A percentile compares a stretch with the other conserved stretches of the same genome.
phyloP scores from a whole-genome alignment of 2,888 invertebrate genomes.

The Stomorhina lunata region DNA sequence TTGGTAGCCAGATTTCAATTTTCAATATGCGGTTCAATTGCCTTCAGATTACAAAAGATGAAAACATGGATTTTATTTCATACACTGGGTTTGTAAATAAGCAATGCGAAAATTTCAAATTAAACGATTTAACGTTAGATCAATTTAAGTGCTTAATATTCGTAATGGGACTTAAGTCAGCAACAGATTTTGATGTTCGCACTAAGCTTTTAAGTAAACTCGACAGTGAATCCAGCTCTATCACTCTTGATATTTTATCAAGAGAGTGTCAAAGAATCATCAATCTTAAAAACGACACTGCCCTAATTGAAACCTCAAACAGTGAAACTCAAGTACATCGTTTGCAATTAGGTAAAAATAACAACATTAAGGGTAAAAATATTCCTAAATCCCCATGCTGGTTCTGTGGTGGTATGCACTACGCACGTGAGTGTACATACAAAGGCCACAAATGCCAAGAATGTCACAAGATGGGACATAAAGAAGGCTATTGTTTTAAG shows the following conservation, averaged over 20 bases:
- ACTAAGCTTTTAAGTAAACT: constrained; percentile 64
- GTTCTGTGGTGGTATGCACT: constrained; percentile 64
- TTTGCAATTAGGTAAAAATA: constrained; percentile 14
- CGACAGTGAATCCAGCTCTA: constrained; percentile 40
- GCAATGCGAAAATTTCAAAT: constrained; percentile 61
- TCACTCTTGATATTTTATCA: constrained; percentile 55
- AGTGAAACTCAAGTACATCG: constrained; percentile 21
- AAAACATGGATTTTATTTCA: constrained; percentile 52
- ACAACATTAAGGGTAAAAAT: not conserved
- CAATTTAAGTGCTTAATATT: constrained; percentile 67
- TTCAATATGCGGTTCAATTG: constrained; percentile 60
- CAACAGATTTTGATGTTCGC: constrained; percentile 59
- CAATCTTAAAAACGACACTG: constrained; percentile 61
- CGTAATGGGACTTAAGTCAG: constrained; percentile 65
- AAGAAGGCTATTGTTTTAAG: constrained; percentile 43
- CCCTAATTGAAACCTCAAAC: constrained; percentile 49
- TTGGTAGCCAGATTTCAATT: constrained; percentile 57
- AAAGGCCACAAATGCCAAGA: constrained; percentile 58
- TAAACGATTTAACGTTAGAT: constrained; percentile 52
- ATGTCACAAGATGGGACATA: constrained; percentile 50
- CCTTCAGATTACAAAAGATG: constrained; percentile 57
- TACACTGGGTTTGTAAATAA: constrained; percentile 59
- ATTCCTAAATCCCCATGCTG: constrained; percentile 64
- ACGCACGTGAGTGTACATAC: constrained; percentile 41
- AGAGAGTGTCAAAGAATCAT: constrained; percentile 63